These are phyloP conservation scores for Dioctria rufipes DNA, from an alignment of 2,888 invertebrate species.

Conservation along the genomic window DNA sequence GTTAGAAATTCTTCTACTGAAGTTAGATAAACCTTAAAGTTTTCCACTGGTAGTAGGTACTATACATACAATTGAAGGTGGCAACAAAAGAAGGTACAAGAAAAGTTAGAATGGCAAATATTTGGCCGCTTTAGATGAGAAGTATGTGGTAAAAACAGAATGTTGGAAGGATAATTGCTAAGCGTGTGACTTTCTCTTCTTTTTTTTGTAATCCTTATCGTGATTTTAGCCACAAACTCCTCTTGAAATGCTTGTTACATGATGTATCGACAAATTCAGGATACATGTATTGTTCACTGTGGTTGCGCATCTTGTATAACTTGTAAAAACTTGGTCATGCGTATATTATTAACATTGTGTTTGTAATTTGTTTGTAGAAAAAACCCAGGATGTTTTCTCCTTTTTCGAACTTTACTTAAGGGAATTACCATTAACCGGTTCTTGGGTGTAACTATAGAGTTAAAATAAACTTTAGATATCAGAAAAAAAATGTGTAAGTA, in stretches of 20 bases:
- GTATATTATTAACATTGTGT: no score
- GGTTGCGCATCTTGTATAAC: no score
- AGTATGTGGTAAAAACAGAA: slow-evolving; percentile 48
- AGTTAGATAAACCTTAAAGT: neutral
- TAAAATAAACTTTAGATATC: no score
- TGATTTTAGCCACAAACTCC: slow-evolving; percentile 17
- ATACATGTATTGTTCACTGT: no score
- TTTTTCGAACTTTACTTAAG: no score
- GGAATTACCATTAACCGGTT: no score
- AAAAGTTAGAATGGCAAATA: slow-evolving; percentile 53
- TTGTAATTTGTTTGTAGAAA: no score
- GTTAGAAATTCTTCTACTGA: slow-evolving; percentile 15
- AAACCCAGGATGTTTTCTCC: no score
- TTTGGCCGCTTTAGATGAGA: slow-evolving; percentile 56
- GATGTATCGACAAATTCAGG: neutral
- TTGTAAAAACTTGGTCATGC: no score
- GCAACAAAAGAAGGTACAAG: slow-evolving; percentile 34
- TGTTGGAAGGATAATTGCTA: slow-evolving; percentile 52
- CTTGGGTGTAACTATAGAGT: no score
- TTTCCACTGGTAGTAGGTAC: neutral
- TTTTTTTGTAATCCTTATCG: neutral
- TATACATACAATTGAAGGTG: slow-evolving; percentile 2
- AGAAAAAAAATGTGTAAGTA: no score
- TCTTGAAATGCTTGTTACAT: slow-evolving; percentile 25
- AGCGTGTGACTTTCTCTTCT: slow-evolving; percentile 44